Percentiles rank a stretch among this genome's conserved stretches.
These are phyloP conservation scores for Knipowitschia caucasica DNA, from an alignment of 2,797 vertebrate genomes.

Conservation along the genomic window DNA sequence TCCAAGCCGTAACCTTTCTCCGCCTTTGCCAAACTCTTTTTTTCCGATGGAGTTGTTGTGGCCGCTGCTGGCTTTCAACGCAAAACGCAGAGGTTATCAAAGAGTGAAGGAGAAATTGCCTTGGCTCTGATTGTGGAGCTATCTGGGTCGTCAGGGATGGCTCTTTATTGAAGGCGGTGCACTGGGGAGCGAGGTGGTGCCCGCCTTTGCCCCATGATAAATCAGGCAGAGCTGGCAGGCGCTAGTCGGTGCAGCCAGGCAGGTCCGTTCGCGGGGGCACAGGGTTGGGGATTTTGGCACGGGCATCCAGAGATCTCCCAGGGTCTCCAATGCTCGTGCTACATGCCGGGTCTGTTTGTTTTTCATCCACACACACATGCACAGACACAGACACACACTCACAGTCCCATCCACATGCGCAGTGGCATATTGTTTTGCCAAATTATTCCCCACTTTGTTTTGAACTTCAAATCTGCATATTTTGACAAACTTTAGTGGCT, in stretches of 20 bases:
- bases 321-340: constrained; percentile 51
- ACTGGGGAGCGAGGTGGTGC: constrained; percentile 72
- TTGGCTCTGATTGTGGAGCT: constrained; percentile 82
- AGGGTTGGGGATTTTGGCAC: constrained; percentile 77
- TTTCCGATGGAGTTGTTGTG: constrained; percentile 83
- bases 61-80: constrained; percentile 78
- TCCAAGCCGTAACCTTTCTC: constrained; percentile 68
- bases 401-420: constrained; percentile 41
- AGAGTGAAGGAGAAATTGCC: constrained; percentile 84
- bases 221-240: constrained; percentile 76
- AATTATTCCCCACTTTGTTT: constrained; percentile 48
- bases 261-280: constrained; percentile 69
- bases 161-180: constrained; percentile 79
- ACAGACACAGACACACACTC: too few relatives aligned
- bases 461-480: constrained; percentile 66
- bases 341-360: constrained; percentile 75
- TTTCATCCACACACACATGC: constrained; percentile 57
- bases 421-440: constrained; percentile 59
- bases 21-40: constrained; percentile 76
- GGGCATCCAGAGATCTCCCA: constrained; percentile 46
- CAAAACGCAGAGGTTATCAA: constrained; percentile 78
- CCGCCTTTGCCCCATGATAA: constrained; percentile 81
- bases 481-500: constrained; percentile 68
- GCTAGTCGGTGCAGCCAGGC: constrained; percentile 72
- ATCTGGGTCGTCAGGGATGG: constrained; percentile 82